Conservation (phyloP, 2,113 vertebrate species). For the Boleophthalmus pectinirostris region DNA sequence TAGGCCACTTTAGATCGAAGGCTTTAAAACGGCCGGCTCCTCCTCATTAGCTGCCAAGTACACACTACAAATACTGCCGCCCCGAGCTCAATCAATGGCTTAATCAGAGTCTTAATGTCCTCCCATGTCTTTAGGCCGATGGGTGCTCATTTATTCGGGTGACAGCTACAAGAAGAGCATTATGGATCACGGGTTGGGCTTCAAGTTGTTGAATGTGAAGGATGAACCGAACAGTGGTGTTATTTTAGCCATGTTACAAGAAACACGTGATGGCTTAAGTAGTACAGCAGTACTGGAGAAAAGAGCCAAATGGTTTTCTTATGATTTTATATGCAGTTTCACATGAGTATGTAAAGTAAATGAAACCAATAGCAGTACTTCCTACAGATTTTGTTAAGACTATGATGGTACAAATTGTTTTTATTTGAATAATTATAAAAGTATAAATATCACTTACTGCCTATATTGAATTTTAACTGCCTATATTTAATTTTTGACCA, state of each 20-base stretch:
- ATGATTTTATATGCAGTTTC: too few relatives aligned
- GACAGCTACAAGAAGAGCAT: slow-evolving; percentile 1
- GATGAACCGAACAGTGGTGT: not conserved
- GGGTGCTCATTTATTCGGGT: slow-evolving; percentile 23
- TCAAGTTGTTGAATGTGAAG: slow-evolving; percentile 1
- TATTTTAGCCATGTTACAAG: not conserved
- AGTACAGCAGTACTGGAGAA: too few relatives aligned
- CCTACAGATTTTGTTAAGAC: too few relatives aligned
- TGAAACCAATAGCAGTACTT: too few relatives aligned
- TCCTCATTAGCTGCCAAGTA: slow-evolving; percentile 60
- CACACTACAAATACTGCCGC: slow-evolving; percentile 47
- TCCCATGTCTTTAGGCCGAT: slow-evolving; percentile 16
- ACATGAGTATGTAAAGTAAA: too few relatives aligned
- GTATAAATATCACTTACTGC: too few relatives aligned
- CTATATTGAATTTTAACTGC: too few relatives aligned
- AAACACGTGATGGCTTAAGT: not conserved
- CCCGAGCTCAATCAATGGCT: slow-evolving; percentile 58
- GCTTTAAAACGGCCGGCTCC: slow-evolving; percentile 50
- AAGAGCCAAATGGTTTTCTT: too few relatives aligned
- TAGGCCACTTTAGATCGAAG: slow-evolving; percentile 58
- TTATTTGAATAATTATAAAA: too few relatives aligned
- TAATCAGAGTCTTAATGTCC: slow-evolving; percentile 53
- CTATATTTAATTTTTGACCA: too few relatives aligned
- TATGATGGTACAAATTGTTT: too few relatives aligned
- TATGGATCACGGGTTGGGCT: not conserved